phyloP scores from a whole-genome alignment of 1,140 invertebrate genomes.

The Cheumatopsyche charites region DNA sequence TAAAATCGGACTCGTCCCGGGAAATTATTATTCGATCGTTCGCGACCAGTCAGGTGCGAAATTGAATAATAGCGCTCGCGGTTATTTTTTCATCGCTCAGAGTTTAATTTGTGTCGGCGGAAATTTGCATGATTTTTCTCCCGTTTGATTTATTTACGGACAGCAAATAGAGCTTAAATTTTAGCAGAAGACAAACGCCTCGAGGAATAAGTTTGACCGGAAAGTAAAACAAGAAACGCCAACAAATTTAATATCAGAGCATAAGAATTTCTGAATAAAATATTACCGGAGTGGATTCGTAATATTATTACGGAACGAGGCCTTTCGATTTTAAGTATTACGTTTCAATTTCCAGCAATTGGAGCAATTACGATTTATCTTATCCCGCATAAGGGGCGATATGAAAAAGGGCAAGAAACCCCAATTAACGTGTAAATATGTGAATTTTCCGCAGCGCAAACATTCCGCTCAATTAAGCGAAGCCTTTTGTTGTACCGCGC shows the following conservation, averaged over 20 bases:
- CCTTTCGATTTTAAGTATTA: neutral
- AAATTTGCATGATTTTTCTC: slow-evolving; percentile 39
- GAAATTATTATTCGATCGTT: neutral
- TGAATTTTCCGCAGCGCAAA: slow-evolving; percentile 33
- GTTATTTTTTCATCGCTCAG: neutral
- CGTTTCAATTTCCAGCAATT: neutral
- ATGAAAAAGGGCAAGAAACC: slow-evolving; percentile 19
- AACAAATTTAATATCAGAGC: slow-evolving; percentile 43
- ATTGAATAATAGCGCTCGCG: slow-evolving; percentile 9
- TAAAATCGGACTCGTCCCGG: neutral
- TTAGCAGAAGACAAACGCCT: slow-evolving; percentile 30
- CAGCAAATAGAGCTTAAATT: slow-evolving; percentile 40
- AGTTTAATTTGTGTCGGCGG: slow-evolving; percentile 20
- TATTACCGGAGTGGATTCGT: slow-evolving; percentile 36
- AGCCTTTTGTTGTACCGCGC: slow-evolving; percentile 15
- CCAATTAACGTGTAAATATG: slow-evolving; percentile 21
- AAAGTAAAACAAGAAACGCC: slow-evolving; percentile 42
- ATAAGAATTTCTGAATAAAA: slow-evolving; percentile 42
- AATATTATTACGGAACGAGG: slow-evolving; percentile 33
- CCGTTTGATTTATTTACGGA: slow-evolving; percentile 43
- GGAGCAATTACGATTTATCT: neutral
- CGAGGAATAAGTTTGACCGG: slow-evolving; percentile 40
- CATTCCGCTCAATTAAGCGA: slow-evolving; percentile 32
- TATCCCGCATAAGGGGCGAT: neutral
- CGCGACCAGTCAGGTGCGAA: slow-evolving; percentile 17